These are phyloP conservation scores for Drosophila paulistorum DNA, from an alignment of 1,140 invertebrate species.

Conservation along the genomic window DNA sequence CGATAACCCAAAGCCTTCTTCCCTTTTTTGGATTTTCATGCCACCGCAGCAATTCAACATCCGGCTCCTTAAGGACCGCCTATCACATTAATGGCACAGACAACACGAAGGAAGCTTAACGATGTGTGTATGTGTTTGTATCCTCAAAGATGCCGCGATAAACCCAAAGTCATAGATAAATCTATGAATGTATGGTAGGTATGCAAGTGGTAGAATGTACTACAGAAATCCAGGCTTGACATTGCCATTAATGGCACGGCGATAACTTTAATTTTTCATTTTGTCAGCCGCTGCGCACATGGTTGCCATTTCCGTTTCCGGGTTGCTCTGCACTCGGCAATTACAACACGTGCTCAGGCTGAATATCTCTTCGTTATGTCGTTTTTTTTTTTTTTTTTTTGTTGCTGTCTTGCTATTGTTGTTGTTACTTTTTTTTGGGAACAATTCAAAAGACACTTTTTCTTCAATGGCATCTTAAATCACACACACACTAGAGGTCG, in stretches of 20 bases:
- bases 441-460: slow-evolving; percentile 53
- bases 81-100: slow-evolving; percentile 36
- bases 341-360: slow-evolving; percentile 72
- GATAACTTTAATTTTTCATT: slow-evolving; percentile 77
- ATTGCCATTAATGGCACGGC: slow-evolving; percentile 55
- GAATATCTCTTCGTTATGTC: slow-evolving; percentile 21
- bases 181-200: background rate
- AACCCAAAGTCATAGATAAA: slow-evolving; percentile 22
- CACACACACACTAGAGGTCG: slow-evolving; percentile 31
- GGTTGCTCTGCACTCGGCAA: slow-evolving; percentile 60
- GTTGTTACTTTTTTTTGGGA: slow-evolving; percentile 45
- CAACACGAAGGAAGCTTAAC: slow-evolving; percentile 41
- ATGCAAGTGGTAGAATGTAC: background rate
- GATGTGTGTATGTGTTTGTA: slow-evolving; percentile 27
- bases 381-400: slow-evolving; percentile 16
- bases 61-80: background rate
- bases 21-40: background rate
- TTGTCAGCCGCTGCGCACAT: slow-evolving; percentile 49
- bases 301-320: slow-evolving; percentile 65
- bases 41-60: background rate
- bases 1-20: background rate
- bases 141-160: slow-evolving; percentile 50
- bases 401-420: slow-evolving; percentile 16
- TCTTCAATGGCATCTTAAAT: slow-evolving; percentile 52
- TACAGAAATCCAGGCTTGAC: slow-evolving; percentile 33